A percentile compares a stretch with the other conserved stretches of the same genome.
These are phyloP conservation scores for Nycteola revayana DNA, from an alignment of 2,888 invertebrate species.

Conservation along the genomic window DNA sequence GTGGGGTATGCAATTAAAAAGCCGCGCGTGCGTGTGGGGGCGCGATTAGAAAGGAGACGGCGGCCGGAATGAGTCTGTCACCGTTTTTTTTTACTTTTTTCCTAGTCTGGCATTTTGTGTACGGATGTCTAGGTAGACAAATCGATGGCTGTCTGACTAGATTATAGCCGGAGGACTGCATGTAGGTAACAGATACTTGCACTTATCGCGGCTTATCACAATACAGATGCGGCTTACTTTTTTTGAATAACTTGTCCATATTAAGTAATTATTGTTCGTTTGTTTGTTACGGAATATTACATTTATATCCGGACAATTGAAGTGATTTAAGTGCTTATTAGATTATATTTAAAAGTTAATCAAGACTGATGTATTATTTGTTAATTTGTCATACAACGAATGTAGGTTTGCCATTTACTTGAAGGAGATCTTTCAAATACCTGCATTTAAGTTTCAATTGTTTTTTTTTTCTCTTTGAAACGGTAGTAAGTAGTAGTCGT, in stretches of 20 bases:
- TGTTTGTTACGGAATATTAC: too few species aligned
- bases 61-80: slow-evolving; percentile 75
- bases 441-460: too few species aligned
- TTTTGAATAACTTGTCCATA: slow-evolving; percentile 2
- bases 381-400: too few species aligned
- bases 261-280: too few species aligned
- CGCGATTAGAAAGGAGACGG: slow-evolving; percentile 79
- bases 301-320: too few species aligned
- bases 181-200: slow-evolving; percentile 26
- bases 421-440: too few species aligned
- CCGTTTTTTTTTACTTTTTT: slow-evolving; percentile 71
- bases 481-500: too few species aligned
- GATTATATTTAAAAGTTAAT: too few species aligned
- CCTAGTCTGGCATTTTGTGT: slow-evolving; percentile 69
- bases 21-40: slow-evolving; percentile 80
- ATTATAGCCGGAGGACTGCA: slow-evolving; percentile 23
- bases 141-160: slow-evolving; percentile 34
- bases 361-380: too few species aligned
- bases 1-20: slow-evolving; percentile 79
- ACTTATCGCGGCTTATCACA: slow-evolving; percentile 28
- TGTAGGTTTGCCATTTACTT: too few species aligned
- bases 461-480: too few species aligned
- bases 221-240: slow-evolving; percentile 28
- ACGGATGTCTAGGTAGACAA: slow-evolving; percentile 32
- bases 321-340: too few species aligned